Evolutionary conservation across 2,797 vertebrate species (phyloP).

Genomic region (Semotilus atromaculatus): DNA sequence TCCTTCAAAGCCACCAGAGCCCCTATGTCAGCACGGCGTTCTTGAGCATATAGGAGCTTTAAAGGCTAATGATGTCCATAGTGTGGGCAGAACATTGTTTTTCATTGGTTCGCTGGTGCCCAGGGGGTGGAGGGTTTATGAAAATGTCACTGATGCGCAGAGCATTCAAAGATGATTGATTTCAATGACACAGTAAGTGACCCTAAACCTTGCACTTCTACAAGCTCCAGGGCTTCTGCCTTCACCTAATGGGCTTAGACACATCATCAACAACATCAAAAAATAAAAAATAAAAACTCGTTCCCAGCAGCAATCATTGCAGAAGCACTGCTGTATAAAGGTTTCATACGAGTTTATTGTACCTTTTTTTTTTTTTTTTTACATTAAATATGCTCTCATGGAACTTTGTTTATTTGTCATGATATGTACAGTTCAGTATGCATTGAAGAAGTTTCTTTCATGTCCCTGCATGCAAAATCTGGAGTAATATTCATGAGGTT

Average conservation of each 20-base stretch:
- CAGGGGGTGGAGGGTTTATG: slow-evolving; percentile 36
- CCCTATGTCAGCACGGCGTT: slow-evolving; percentile 11
- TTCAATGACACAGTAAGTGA: slow-evolving; percentile 44
- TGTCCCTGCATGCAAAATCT: background rate
- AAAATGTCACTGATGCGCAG: slow-evolving; percentile 31
- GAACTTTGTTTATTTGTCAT: slow-evolving; percentile 27
- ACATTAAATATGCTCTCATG: background rate
- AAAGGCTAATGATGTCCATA: slow-evolving; percentile 39
- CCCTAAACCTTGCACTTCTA: slow-evolving; percentile 44
- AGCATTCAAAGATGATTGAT: slow-evolving; percentile 41
- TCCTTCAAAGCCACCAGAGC: slow-evolving; percentile 41
- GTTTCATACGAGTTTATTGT: background rate
- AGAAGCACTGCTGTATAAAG: background rate
- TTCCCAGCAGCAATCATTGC: slow-evolving; percentile 13
- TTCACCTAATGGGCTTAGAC: slow-evolving; percentile 32
- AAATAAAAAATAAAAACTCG: background rate
- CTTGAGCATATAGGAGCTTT: slow-evolving; percentile 3
- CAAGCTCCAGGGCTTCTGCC: slow-evolving; percentile 31
- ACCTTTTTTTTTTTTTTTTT: background rate
- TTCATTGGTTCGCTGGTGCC: slow-evolving; percentile 16
- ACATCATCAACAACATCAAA: slow-evolving; percentile 37
- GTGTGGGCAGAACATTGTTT: slow-evolving; percentile 30
- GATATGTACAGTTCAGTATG: background rate
- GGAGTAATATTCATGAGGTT: slow-evolving; percentile 13
- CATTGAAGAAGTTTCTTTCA: background rate